Percentiles rank a stretch among this genome's conserved stretches.
Conservation (phyloP, 2,113 vertebrate genomes). For the Zingel zingel region DNA sequence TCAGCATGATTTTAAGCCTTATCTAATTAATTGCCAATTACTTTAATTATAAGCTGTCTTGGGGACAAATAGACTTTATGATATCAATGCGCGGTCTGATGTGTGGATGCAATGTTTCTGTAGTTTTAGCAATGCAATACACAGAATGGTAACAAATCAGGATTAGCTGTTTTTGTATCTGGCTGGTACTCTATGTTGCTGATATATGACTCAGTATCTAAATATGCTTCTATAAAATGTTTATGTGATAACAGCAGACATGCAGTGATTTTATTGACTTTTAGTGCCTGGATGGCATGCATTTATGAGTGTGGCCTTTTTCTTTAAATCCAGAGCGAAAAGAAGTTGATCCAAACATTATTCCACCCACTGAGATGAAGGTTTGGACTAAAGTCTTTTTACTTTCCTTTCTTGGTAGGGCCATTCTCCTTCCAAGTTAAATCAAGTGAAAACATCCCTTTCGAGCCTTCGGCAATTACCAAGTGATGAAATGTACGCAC, state of each 20-base stretch:
- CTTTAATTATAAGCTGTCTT: conserved; percentile 62
- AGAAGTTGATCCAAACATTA: conserved; percentile 29
- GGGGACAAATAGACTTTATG: conserved; percentile 5
- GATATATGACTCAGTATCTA: conserved; percentile 58
- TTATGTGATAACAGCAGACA: conserved; percentile 56
- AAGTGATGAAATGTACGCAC: conserved; percentile 59
- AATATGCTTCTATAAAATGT: conserved; percentile 59
- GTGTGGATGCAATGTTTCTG: background rate
- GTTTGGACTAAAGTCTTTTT: conserved; percentile 5
- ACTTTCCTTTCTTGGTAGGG: background rate
- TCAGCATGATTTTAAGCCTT: conserved; percentile 73
- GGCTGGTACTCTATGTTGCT: conserved; percentile 13
- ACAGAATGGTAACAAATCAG: background rate
- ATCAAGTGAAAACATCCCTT: conserved; percentile 59
- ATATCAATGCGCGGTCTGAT: background rate
- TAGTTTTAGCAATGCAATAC: background rate
- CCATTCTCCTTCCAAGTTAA: conserved; percentile 34
- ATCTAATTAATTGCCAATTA: conserved; percentile 80
- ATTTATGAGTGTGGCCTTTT: conserved; percentile 40
- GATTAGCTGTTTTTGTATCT: conserved; percentile 3
- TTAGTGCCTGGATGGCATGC: conserved; percentile 47
- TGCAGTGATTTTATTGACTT: conserved; percentile 57
- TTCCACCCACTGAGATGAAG: conserved; percentile 42
- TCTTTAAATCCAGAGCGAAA: conserved; percentile 13
- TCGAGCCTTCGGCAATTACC: conserved; percentile 49